Base-by-base conservation (phyloP, 1,140 invertebrate genomes). In the Neoseiulus cucumeris region DNA sequence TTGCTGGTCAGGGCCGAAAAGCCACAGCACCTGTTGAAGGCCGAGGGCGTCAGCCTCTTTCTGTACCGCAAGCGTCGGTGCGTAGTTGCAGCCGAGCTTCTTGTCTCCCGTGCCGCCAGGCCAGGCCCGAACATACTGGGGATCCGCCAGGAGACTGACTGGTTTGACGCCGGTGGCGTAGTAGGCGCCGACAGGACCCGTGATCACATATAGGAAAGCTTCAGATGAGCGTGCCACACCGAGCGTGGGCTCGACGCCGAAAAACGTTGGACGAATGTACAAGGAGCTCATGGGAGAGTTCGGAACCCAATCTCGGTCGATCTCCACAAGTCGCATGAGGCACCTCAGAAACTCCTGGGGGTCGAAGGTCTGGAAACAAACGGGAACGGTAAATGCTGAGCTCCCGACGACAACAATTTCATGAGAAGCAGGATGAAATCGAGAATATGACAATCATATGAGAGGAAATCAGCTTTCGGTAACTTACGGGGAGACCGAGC, bases 221-320 rank as follows among this genome's bases (percentile, higher is more conserved):
- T 85, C 84, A 42, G 86, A 84, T 1, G 91, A 84, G 7, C 83
- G 77, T 55, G 83, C 82, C 25, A 99, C 90, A 65, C 94, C 93
- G 65, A 98, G 80, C 0, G 89, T 86, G 17, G 91, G 85, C 90
- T 98, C 94, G 66, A 89, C 94, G 66, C 88, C 94, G 74, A 99
- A 97, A 41, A 96, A 77, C 0, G 95, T 96, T 44, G 96, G 96
- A 71, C 96, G 80, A 67, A 99, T 85, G 73, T 99, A 99, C 5
- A 99, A 80, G 72, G 91, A 93, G 72, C 87, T 86, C 17, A 72
- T 72, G 72, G 86, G 83, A 5, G 85, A 84, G 74, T 91, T 85
- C 2, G 96, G 96, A 6, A 98, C 90, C 95, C 94, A 99, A 76
- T 96, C 91, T 72, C 89, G 85, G 73, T 99, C 96, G 67, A 98